Evolutionary conservation across 2,797 vertebrate genomes (phyloP).

Genomic region (Emys orbicularis): DNA sequence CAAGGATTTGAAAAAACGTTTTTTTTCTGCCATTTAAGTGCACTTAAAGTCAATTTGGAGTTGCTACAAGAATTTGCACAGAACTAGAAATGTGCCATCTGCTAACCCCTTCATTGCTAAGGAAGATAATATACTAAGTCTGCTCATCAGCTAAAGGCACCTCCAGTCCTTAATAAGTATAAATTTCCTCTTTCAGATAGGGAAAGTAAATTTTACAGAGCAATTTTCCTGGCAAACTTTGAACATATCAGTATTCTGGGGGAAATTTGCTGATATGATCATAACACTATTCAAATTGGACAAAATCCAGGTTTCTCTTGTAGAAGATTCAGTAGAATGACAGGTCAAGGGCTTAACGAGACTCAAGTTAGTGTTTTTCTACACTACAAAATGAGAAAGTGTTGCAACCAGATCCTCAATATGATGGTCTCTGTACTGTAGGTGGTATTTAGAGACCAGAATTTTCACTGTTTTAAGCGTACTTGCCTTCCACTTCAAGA

Average conservation of each 20-base stretch:
- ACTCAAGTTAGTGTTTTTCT: neutral
- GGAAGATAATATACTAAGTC: neutral
- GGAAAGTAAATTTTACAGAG: slow-evolving; percentile 4
- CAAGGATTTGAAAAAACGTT: neutral
- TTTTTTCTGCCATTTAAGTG: neutral
- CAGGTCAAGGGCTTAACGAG: slow-evolving; percentile 14
- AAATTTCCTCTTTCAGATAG: neutral
- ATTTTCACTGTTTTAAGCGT: neutral
- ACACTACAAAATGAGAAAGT: neutral
- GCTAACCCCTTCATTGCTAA: neutral
- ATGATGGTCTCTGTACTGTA: accelerated
- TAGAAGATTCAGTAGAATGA: neutral
- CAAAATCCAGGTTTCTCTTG: neutral
- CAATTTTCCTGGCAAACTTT: neutral
- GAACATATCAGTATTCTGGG: accelerated
- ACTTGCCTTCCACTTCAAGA: neutral
- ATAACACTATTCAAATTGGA: accelerated
- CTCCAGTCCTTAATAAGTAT: accelerated
- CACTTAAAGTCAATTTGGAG: neutral
- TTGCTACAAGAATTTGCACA: neutral
- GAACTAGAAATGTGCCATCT: neutral
- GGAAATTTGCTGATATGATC: neutral
- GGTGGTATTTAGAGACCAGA: neutral
- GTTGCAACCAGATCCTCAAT: neutral
- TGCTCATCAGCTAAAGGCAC: neutral